Conservation (phyloP, 2,113 vertebrate genomes). For the rabbit (Oryctolagus cuniculus) region mOryCun1.1 NC_091437.1:66951001-66951500, state of each 20-base stretch:
- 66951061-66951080: not conserved
- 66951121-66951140: not conserved
- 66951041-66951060: too few species aligned
- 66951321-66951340: not conserved
- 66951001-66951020: rapidly evolving
- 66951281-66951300: too few species aligned
- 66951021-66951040: not conserved
- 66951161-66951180: not conserved
- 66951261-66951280: too few species aligned
- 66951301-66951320: not conserved
- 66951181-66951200: not conserved
- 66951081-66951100: too few species aligned
- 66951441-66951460: not conserved
- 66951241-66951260: not conserved
- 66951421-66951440: too few species aligned
- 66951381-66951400: not conserved
- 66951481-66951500: not conserved
- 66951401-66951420: not conserved
- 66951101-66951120: not conserved
- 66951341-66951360: not conserved
- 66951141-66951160: not conserved
- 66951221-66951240: not conserved
- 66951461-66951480: not conserved
- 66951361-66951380: not conserved
- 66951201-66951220: too few species aligned